Evolutionary conservation across 2,888 invertebrate genomes (phyloP).

Genomic region (Tineola bisselliella): DNA sequence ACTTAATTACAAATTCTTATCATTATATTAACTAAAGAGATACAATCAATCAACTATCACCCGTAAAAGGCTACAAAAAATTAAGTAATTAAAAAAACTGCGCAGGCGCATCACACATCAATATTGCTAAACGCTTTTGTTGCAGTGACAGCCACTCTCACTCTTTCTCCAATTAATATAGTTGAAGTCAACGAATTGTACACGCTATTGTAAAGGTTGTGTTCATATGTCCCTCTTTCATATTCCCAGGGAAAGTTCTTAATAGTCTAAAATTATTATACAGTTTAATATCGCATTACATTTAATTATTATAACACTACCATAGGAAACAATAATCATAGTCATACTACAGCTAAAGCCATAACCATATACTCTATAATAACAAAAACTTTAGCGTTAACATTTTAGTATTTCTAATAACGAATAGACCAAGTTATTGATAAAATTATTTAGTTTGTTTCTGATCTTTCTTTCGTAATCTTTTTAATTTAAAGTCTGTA

Average conservation of each 20-base stretch:
- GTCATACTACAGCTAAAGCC: too few relatives aligned
- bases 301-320: too few relatives aligned
- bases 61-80: not conserved
- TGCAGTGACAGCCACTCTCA: conserved; percentile 30
- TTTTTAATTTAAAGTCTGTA: too few relatives aligned
- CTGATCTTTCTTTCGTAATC: too few relatives aligned
- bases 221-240: not conserved
- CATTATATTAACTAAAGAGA: not conserved
- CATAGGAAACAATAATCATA: too few relatives aligned
- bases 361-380: too few relatives aligned
- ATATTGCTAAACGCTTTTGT: not conserved
- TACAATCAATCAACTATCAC: not conserved
- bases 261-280: too few relatives aligned
- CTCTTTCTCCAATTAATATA: conserved; percentile 49
- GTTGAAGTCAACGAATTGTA: conserved; percentile 43
- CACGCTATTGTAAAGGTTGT: conserved; percentile 23
- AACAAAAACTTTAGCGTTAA: too few relatives aligned
- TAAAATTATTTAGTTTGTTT: too few relatives aligned
- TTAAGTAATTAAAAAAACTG: not conserved
- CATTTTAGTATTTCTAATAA: too few relatives aligned
- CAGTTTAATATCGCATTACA: too few relatives aligned
- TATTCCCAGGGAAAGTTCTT: not conserved
- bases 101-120: not conserved
- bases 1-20: not conserved
- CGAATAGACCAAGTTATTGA: too few relatives aligned